Base-by-base conservation (phyloP, 2,888 invertebrate genomes). In the Leptopterna dolabrata region DNA sequence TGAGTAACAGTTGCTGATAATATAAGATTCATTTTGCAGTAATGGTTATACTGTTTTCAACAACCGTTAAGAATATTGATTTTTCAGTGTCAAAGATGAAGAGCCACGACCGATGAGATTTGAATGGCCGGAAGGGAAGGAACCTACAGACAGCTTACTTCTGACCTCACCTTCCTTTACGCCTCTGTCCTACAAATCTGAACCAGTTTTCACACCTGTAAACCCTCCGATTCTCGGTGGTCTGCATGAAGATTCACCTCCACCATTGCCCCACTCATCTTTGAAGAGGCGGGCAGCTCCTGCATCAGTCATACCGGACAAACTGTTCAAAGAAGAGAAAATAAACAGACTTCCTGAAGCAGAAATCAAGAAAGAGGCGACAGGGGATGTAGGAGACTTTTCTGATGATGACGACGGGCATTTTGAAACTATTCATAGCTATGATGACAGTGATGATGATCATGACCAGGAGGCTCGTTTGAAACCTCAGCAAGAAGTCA, bases 111-210 rank as follows among this genome's bases (percentile, higher is more conserved):
- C 94, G 29, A 94, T 94, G 0, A 91, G 94, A 89, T 94, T 94
- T 91, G 96, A 96, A 91, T 93, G 95, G 91, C 95, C 96, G 0
- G 95, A 95, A 90, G 92, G 19, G 91, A 63, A 55, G n/a, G 91
- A 9, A 14, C 70, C 89, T 0, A 88, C 89, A 81, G 89, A 90
- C 83, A 88, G 86, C 76, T 73, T 89, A 24, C 87, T 89, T 43
- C 88, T 89, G 36, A 88, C 92, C 71, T 92, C 92, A 0, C 91
- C 92, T 88, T 88, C 89, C 16, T 89, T 89, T 70, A 45, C 87
- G 3, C 76, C 88, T 16, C 45, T 89, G 24, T 88, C 89, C 3
- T 89, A 88, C 76, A 87, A 89, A 51, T 87, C 88, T 14, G 88
- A 87, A 45, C 88, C 83, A n/a, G 87, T 89, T 11, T 70, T 88